Evolutionary conservation across 2,888 invertebrate genomes (phyloP).

Genomic region (Harmothoe impar): DNA sequence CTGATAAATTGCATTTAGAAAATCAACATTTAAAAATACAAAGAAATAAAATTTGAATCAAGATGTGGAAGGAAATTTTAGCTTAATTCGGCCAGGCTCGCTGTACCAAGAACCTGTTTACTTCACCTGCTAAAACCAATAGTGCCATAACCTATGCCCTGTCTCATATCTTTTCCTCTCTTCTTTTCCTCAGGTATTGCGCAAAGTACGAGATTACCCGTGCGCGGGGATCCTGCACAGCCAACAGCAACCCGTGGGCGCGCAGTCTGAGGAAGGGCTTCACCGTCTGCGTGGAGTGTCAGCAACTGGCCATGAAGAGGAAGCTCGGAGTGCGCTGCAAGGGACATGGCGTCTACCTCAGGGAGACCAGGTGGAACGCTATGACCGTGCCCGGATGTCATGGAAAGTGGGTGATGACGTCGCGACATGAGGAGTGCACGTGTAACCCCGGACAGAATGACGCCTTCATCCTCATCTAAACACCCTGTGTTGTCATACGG

Average conservation of each 20-base stretch:
- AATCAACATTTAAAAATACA: too few relatives aligned
- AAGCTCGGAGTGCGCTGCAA: slow-evolving; percentile 90
- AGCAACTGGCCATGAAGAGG: slow-evolving; percentile 91
- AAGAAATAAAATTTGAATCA: too few relatives aligned
- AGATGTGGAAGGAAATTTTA: too few relatives aligned
- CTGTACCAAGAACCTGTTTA: too few relatives aligned
- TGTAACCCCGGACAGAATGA: slow-evolving; percentile 73
- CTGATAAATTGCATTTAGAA: too few relatives aligned
- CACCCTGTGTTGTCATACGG: too few relatives aligned
- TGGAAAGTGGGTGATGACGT: slow-evolving; percentile 91
- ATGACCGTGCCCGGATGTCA: slow-evolving; percentile 93
- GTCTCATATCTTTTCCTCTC: neutral
- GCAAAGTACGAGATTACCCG: slow-evolving; percentile 91
- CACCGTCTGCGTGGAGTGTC: slow-evolving; percentile 91
- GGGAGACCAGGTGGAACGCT: slow-evolving; percentile 92
- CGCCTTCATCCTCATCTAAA: slow-evolving; percentile 70
- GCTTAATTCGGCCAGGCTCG: too few relatives aligned
- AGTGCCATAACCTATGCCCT: too few relatives aligned
- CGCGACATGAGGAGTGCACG: slow-evolving; percentile 79
- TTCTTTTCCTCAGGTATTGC: slow-evolving; percentile 89
- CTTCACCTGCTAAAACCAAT: too few relatives aligned
- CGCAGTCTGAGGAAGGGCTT: slow-evolving; percentile 85
- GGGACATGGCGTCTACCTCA: slow-evolving; percentile 91
- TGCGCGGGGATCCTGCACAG: slow-evolving; percentile 73
- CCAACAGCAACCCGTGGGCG: neutral